Conservation (phyloP, 1,140 invertebrate genomes). For the Cydia strobilella region DNA sequence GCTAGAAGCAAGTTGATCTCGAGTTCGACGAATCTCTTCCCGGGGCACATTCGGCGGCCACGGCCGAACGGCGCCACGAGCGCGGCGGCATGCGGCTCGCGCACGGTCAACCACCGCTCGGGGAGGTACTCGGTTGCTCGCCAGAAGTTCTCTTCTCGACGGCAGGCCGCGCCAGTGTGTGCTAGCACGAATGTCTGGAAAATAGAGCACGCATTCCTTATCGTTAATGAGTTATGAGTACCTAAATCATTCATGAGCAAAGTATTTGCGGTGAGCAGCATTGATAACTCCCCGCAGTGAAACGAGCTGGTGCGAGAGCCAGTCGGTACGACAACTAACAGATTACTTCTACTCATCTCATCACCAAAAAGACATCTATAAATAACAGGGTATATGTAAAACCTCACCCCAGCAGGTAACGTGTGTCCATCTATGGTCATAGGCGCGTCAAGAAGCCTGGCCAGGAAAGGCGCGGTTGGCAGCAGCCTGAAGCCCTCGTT, state of each 20-base stretch:
- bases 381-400: conserved; percentile 11
- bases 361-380: too few relatives aligned
- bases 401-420: conserved; percentile 87
- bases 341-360: too few relatives aligned
- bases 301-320: too few relatives aligned
- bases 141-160: conserved; percentile 88
- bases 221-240: too few relatives aligned
- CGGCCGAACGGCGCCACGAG: conserved; percentile 93
- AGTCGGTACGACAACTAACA: too few relatives aligned
- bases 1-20: conserved; percentile 87
- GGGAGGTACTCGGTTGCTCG: conserved; percentile 88
- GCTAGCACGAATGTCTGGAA: conserved; percentile 90
- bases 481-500: conserved; percentile 91
- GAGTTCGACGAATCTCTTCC: conserved; percentile 90
- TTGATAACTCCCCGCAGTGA: neutral
- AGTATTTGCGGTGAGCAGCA: neutral
- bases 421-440: conserved; percentile 88
- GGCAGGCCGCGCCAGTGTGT: conserved; percentile 91
- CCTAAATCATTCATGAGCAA: too few relatives aligned
- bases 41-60: conserved; percentile 90
- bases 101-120: conserved; percentile 88
- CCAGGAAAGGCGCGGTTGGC: conserved; percentile 91
- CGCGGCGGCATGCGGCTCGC: conserved; percentile 76
- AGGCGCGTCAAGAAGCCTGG: conserved; percentile 88
- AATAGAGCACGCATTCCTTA: conserved; percentile 20